Conservation (phyloP, 2,888 invertebrate species). For the Harmothoe impar region DNA sequence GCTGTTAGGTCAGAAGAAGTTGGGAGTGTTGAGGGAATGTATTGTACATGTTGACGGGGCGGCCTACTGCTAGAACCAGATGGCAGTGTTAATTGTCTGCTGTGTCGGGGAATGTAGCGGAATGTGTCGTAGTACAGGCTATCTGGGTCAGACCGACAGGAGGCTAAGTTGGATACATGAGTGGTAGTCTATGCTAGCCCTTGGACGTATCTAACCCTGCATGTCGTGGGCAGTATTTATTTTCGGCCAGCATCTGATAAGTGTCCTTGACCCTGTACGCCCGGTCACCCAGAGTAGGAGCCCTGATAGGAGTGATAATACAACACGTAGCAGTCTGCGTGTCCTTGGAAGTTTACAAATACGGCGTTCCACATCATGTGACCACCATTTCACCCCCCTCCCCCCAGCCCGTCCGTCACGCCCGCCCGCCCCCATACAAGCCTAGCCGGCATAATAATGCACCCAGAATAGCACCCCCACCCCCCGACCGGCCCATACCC, state of each 20-base stretch:
- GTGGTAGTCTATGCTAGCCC: background rate
- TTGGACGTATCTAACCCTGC: background rate
- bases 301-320: background rate
- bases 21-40: no score
- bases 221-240: background rate
- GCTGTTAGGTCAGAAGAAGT: no score
- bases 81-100: conserved; percentile 8
- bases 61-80: background rate
- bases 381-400: background rate
- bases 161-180: background rate
- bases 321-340: background rate
- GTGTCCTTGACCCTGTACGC: background rate
- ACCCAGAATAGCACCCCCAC: background rate
- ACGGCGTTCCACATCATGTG: conserved; percentile 12
- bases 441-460: background rate
- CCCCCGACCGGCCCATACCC: background rate
- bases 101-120: background rate
- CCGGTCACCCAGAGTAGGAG: background rate
- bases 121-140: background rate
- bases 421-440: background rate
- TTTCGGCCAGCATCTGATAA: background rate
- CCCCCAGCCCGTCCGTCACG: background rate
- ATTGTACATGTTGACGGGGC: background rate
- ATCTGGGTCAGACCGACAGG: background rate
- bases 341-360: conserved; percentile 35